These are phyloP conservation scores for Nipponacmea schrenckii DNA, from an alignment of 2,888 invertebrate genomes.

Conservation along the genomic window DNA sequence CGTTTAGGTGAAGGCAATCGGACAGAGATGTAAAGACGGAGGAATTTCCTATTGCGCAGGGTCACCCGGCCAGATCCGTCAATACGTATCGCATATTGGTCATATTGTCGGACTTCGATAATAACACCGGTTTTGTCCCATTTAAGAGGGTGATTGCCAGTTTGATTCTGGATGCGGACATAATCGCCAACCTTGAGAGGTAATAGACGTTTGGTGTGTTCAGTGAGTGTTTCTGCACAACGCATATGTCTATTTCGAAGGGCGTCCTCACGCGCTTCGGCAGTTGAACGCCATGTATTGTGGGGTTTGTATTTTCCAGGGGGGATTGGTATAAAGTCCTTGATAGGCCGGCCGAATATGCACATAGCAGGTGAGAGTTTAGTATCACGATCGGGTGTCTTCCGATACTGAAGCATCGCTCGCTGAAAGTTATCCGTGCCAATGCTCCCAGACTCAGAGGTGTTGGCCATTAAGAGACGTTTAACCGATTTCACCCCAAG, in stretches of 20 bases:
- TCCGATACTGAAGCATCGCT: constrained; percentile 40
- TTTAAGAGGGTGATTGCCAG: constrained; percentile 36
- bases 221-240: constrained; percentile 29
- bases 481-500: constrained; percentile 47
- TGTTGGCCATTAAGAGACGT: constrained; percentile 44
- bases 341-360: constrained; percentile 20
- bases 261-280: constrained; percentile 32
- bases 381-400: constrained; percentile 23
- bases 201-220: constrained; percentile 42
- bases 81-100: constrained; percentile 8
- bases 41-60: constrained; percentile 5
- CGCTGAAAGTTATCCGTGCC: constrained; percentile 40
- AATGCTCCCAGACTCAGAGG: constrained; percentile 35
- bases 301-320: background rate
- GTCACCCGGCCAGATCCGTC: constrained; percentile 22
- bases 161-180: constrained; percentile 42
- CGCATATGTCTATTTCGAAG: constrained; percentile 41
- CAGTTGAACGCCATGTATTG: constrained; percentile 33
- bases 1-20: too few species aligned
- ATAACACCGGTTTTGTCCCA: constrained; percentile 46
- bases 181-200: constrained; percentile 35
- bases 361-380: constrained; percentile 24
- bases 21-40: constrained; percentile 14
- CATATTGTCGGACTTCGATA: too few species aligned
- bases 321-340: constrained; percentile 12